phyloP scores from a whole-genome alignment of 2,888 invertebrate species.

The Acrobasis repandana region DNA sequence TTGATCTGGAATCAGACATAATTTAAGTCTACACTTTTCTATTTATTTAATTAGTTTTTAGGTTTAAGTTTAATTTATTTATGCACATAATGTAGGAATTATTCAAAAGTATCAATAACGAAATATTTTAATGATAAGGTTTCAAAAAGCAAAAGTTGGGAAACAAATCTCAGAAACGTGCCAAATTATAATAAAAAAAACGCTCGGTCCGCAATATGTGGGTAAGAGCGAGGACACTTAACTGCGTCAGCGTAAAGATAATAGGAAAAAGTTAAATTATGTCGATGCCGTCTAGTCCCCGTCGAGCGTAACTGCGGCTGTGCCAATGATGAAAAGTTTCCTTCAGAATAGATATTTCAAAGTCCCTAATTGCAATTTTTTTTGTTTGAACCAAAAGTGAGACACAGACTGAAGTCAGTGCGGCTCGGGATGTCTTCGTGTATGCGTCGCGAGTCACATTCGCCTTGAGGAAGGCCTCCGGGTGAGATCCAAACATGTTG shows the following conservation, averaged over 20 bases:
- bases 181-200: slow-evolving; percentile 56
- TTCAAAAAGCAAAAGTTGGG: slow-evolving; percentile 5
- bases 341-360: slow-evolving; percentile 4
- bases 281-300: slow-evolving; percentile 66
- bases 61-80: too few relatives aligned
- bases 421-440: too few relatives aligned
- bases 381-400: too few relatives aligned
- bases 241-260: slow-evolving; percentile 79
- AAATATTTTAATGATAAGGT: not conserved
- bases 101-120: too few relatives aligned
- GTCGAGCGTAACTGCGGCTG: slow-evolving; percentile 18
- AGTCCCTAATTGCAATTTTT: not conserved
- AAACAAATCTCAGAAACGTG: slow-evolving; percentile 22
- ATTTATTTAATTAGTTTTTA: too few relatives aligned
- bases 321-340: not conserved
- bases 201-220: slow-evolving; percentile 65
- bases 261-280: slow-evolving; percentile 83
- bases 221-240: slow-evolving; percentile 53
- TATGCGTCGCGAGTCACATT: too few relatives aligned
- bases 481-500: too few relatives aligned
- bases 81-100: too few relatives aligned
- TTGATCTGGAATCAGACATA: too few relatives aligned
- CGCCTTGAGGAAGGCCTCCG: too few relatives aligned
- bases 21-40: too few relatives aligned
- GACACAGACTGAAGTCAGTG: too few relatives aligned